Percentiles rank a stretch among this genome's conserved stretches.
Evolutionary conservation across 1,140 invertebrate genomes (phyloP).

Genomic region (Zaprionus gabonicus): DNA sequence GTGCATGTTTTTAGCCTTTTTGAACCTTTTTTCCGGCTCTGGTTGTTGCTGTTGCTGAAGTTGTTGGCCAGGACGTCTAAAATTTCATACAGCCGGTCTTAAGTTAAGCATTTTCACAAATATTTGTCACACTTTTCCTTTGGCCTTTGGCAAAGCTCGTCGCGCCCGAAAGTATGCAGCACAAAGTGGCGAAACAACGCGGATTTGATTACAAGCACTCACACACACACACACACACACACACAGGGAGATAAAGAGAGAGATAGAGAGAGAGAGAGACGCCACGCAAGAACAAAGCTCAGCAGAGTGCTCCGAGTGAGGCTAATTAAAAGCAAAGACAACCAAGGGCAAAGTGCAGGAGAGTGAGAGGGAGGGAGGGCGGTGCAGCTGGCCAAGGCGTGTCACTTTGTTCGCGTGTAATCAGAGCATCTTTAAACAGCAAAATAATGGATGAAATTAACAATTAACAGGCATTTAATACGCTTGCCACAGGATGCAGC

Average conservation of each 20-base stretch:
- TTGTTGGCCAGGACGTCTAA: constrained; percentile 51
- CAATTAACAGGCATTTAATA: constrained; percentile 21
- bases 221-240: constrained; percentile 1
- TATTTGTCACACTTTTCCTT: constrained; percentile 72
- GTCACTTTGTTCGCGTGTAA: constrained; percentile 48
- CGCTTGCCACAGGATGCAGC: not conserved
- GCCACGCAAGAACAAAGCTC: not conserved
- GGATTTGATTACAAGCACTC: constrained; percentile 76
- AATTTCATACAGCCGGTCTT: constrained; percentile 64
- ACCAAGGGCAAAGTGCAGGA: constrained; percentile 28
- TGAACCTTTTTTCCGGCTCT: constrained; percentile 54
- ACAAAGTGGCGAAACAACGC: constrained; percentile 66
- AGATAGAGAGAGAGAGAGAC: not conserved
- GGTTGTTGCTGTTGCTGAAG: constrained; percentile 15
- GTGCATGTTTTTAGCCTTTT: constrained; percentile 70
- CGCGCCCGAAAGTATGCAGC: constrained; percentile 57
- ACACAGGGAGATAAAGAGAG: not conserved
- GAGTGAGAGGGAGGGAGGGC: not conserved
- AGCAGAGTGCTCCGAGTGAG: constrained; percentile 21
- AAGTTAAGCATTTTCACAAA: constrained; percentile 73
- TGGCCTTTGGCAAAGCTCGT: constrained; percentile 33
- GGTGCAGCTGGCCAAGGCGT: constrained; percentile 1
- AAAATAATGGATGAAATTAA: constrained; percentile 14
- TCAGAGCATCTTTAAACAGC: constrained; percentile 40
- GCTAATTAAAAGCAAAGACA: constrained; percentile 82